Base-by-base conservation (phyloP, 2,888 invertebrate species). In the Drosophila siamana region DNA sequence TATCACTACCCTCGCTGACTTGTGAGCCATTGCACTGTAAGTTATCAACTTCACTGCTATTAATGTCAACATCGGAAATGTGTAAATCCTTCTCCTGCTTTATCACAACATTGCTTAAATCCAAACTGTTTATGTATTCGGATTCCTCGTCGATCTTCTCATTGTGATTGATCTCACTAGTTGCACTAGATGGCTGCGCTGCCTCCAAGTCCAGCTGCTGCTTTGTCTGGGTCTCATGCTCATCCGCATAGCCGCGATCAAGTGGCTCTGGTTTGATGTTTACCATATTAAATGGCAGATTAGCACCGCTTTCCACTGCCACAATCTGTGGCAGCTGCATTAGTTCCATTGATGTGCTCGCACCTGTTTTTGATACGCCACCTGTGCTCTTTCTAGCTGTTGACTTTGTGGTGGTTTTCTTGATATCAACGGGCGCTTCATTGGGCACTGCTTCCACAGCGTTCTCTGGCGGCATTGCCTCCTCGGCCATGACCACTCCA, bases 51-150 rank as follows among this genome's bases (percentile, higher is more conserved):
- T 78, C 69, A 24, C 60, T 67, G 51, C 55, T 60, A 60, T 81
- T 74, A 4, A 67, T 44, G 24, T 72, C 60, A 26, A 67, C 50
- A 64, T 88, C 89, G 15, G 74, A 70, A n/a, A 90, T 83, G 33
- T 91, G 89, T 40, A 91, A 79, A 54, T 90, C 91, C 28, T 80
- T 87, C 60, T 91, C 92, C 43, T 91, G 89, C 59, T 91, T 92
- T n/a, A 92, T 88, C 0, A 55, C 66, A 9, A 91, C 61, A 64
- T 88, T 90, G 36, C 66, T 82, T n/a, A 90, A 78, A 66, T 91
- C 90, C 22, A 91, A 80, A 56, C 62, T 83, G 8, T 73, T 82
- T 26, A 90, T 86, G 51, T 88, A 91, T 1, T 67, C 50, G 5
- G 69, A 19, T 33, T 84, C 85, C 11, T 74, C 87, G 4, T 74